Conservation (phyloP, 2,888 invertebrate species). For the Ecliptopera silaceata region DNA sequence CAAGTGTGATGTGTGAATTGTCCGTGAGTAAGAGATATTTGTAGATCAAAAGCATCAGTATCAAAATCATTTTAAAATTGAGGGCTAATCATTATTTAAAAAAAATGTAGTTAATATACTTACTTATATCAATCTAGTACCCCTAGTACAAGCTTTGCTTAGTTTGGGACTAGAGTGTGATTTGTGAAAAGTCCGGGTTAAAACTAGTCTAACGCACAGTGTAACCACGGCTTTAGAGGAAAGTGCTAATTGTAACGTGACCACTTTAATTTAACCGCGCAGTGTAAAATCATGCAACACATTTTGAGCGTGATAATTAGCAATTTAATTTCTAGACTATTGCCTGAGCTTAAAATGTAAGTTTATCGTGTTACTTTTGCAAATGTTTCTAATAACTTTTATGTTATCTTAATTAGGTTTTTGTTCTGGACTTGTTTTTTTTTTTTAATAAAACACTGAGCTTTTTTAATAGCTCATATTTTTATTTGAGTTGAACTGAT, state of each 20-base stretch:
- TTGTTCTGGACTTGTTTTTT: constrained; percentile 14
- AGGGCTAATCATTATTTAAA: too few relatives aligned
- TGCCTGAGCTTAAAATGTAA: constrained; percentile 7
- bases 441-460: not conserved
- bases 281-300: constrained; percentile 27
- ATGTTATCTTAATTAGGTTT: constrained; percentile 35
- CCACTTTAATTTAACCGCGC: constrained; percentile 33
- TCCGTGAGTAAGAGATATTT: too few relatives aligned
- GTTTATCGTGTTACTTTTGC: constrained; percentile 18
- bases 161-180: too few relatives aligned
- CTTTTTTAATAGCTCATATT: too few relatives aligned
- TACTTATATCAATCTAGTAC: too few relatives aligned
- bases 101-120: too few relatives aligned
- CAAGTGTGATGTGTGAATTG: too few relatives aligned
- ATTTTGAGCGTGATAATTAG: constrained; percentile 28
- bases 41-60: too few relatives aligned
- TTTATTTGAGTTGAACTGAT: too few relatives aligned
- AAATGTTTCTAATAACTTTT: constrained; percentile 31
- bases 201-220: constrained; percentile 1
- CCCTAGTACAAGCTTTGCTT: too few relatives aligned
- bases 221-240: constrained; percentile 19
- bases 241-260: constrained; percentile 39
- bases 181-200: too few relatives aligned
- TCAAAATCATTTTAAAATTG: too few relatives aligned
- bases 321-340: constrained; percentile 24